Evolutionary conservation across 2,797 vertebrate species (phyloP).

Genomic region (Labroides dimidiatus): DNA sequence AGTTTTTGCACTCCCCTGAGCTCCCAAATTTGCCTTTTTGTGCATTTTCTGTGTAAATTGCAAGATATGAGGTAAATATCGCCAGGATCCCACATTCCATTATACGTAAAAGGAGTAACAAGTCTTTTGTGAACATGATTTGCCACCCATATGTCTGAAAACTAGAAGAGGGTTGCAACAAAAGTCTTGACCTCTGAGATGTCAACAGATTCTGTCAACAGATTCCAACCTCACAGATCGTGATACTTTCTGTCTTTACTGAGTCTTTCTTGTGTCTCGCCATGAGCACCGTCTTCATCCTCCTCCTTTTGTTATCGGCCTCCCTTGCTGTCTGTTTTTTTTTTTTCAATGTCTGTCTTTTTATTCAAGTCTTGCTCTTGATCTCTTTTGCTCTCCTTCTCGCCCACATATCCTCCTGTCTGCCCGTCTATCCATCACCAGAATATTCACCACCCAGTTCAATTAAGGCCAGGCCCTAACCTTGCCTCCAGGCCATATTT

Average conservation of each 20-base stretch:
- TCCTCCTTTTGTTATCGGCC: not conserved
- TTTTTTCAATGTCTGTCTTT: slow-evolving; percentile 27
- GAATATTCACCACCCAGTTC: slow-evolving; percentile 65
- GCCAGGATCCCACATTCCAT: too few relatives aligned
- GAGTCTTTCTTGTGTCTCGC: slow-evolving; percentile 8
- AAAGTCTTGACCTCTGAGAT: not conserved
- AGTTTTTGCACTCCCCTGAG: too few relatives aligned
- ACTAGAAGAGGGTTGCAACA: not conserved
- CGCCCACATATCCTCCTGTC: slow-evolving; percentile 45
- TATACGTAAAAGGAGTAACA: too few relatives aligned
- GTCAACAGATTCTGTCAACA: slow-evolving; percentile 7
- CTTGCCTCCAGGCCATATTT: slow-evolving; percentile 80
- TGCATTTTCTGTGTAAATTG: not conserved
- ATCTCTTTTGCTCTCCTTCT: slow-evolving; percentile 48
- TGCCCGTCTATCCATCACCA: slow-evolving; percentile 69
- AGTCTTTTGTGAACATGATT: not conserved
- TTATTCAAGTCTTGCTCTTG: slow-evolving; percentile 42
- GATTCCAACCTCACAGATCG: not conserved
- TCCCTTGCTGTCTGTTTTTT: slow-evolving; percentile 23
- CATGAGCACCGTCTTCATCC: slow-evolving; percentile 13
- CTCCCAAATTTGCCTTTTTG: not conserved
- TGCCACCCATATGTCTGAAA: not conserved
- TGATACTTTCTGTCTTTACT: not conserved
- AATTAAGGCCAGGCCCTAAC: slow-evolving; percentile 75
- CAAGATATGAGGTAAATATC: not conserved